phyloP scores from a whole-genome alignment of 2,888 invertebrate species.

The Punctoribates punctum region DNA sequence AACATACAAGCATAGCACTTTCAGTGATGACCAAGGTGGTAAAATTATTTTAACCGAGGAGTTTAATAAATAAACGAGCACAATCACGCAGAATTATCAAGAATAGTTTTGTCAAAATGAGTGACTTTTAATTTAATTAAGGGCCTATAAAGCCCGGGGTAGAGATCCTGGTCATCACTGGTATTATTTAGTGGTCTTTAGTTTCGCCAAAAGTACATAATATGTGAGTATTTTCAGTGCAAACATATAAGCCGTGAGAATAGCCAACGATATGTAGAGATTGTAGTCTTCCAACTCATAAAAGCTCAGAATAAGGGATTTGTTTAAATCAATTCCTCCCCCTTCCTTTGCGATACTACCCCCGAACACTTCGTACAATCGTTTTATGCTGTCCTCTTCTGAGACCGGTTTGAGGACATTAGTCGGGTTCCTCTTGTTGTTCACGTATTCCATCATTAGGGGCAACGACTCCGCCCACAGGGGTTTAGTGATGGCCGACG shows the following conservation, averaged over 20 bases:
- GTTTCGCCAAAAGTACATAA: constrained; percentile 32
- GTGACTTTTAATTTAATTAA: too few species aligned
- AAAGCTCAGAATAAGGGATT: constrained; percentile 29
- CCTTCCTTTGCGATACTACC: neutral
- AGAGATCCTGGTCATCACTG: too few species aligned
- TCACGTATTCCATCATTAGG: neutral
- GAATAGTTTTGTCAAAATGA: too few species aligned
- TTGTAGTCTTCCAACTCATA: constrained; percentile 13
- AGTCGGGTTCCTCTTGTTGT: neutral
- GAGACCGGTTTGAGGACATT: too few species aligned
- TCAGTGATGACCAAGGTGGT: too few species aligned
- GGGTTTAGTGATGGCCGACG: constrained; percentile 27
- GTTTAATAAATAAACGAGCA: too few species aligned
- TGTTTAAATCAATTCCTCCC: neutral
- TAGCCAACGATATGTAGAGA: neutral
- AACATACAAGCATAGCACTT: too few species aligned
- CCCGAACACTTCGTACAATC: constrained; percentile 17
- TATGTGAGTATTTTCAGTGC: constrained; percentile 33
- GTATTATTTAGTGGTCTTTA: constrained; percentile 18
- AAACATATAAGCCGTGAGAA: constrained; percentile 19
- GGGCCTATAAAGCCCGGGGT: too few species aligned
- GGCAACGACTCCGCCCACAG: constrained; percentile 31
- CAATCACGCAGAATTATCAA: too few species aligned
- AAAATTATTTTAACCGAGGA: too few species aligned
- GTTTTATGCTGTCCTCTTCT: neutral